Evolutionary conservation across 30 jellyfish, hydroid and myxozoan genomes (phyloP), one percentile per base, ranked within the genome.

Genomic region (Aurelia coerulea): DNA sequence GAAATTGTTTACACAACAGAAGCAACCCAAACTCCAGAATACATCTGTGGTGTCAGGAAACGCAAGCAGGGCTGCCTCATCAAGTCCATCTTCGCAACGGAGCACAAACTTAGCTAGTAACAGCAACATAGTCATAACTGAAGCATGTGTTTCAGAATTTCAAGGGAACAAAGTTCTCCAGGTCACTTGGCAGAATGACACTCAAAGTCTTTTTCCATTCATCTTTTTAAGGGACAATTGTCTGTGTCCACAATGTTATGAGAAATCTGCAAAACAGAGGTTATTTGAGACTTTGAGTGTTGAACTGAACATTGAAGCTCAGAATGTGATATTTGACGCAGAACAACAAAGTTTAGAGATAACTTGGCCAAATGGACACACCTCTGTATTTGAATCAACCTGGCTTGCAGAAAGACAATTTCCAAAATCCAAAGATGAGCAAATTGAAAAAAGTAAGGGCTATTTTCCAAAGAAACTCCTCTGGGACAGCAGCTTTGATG

Each of bases 341-440:
- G 69, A 41, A 11, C 14, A 13, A 11, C 35, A 65, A 18, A 67
- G 49, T 10, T 77, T 88, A 15, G 71, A 51, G 9, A 53, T 88
- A 7, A 60, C 88, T 1, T 88, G 97, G 97, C 88, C 84, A 11
- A 92, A 88, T 80, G 91, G 89, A 13, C 97, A 88, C 31, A 17
- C 8, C 12, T 63, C 88, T 12, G 65, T 18, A 19, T 88, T 69
- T 73, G 62, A 75, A 1, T 62, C 72, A 15, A 42, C 68, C 18
- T 88, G 97, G 97, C 76, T 88, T 19, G 35, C 66, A 23, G 79
- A 72, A 19, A 23, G 97, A 35, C n/a, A 19, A 65, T 88, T 80
- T 49, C 97, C 92, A 35, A 73, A 88, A 68, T 31, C 66, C 32
- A 42, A 33, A 34, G 83, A 78, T 35, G 83, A 70, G 32, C 89